Evolutionary conservation across 2,888 invertebrate species (phyloP).

Genomic region (Mayetiola destructor): DNA sequence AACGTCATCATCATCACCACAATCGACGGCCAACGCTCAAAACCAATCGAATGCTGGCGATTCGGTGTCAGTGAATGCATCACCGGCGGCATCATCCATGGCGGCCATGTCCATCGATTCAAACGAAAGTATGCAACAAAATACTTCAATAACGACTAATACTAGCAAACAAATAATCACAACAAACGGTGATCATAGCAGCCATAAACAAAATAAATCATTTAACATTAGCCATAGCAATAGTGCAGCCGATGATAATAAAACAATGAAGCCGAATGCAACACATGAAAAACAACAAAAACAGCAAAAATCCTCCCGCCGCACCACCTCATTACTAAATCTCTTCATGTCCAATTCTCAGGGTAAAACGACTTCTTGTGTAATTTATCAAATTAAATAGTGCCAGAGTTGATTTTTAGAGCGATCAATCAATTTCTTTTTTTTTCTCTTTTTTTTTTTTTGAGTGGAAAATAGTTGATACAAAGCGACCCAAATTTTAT

Average conservation of each 20-base stretch:
- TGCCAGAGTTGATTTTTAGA: too few relatives aligned
- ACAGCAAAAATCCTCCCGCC: conserved; percentile 60
- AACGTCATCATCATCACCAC: conserved; percentile 17
- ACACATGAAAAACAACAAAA: conserved; percentile 14
- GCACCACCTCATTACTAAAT: conserved; percentile 87
- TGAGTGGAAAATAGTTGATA: conserved; percentile 11
- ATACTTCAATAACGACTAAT: conserved; percentile 1
- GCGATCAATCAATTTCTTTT: too few relatives aligned
- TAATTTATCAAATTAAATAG: not conserved
- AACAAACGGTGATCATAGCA: not conserved
- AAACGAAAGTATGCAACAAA: conserved; percentile 14
- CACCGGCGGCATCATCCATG: conserved; percentile 19
- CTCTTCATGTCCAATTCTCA: conserved; percentile 91
- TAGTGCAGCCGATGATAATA: conserved; percentile 5
- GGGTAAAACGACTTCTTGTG: conserved; percentile 41
- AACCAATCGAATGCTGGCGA: conserved; percentile 22
- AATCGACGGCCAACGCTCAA: not conserved
- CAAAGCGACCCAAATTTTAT: not conserved
- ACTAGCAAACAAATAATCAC: not conserved
- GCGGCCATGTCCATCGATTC: conserved; percentile 15
- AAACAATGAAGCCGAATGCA: conserved; percentile 11
- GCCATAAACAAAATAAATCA: not conserved
- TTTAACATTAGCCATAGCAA: not conserved
- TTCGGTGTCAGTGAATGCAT: conserved; percentile 27
- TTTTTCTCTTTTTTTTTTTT: too few relatives aligned